phyloP scores from a whole-genome alignment of 2,113 vertebrate genomes.

The Odocoileus hemionus region DNA sequence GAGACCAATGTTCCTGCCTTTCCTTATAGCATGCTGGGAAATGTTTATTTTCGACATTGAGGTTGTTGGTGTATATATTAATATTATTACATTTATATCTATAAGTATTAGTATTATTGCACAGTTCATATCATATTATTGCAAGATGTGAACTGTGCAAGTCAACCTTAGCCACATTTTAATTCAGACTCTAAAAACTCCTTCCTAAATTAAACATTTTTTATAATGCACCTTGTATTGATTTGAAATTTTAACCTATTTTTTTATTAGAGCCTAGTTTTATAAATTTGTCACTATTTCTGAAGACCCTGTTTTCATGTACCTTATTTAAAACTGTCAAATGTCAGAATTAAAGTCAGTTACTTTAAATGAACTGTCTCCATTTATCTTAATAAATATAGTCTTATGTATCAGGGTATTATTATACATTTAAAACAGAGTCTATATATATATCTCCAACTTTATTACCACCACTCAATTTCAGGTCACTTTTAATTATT shows the following conservation, averaged over 20 bases:
- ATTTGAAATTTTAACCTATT: slow-evolving; percentile 9
- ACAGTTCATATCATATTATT: neutral
- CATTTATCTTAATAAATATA: neutral
- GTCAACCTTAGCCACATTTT: neutral
- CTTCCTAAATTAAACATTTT: slow-evolving; percentile 23
- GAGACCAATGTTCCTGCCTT: neutral
- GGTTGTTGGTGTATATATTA: neutral
- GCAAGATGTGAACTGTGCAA: slow-evolving; percentile 1
- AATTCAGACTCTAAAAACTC: neutral
- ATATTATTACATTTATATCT: too few species aligned
- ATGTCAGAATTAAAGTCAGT: neutral
- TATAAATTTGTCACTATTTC: slow-evolving; percentile 11
- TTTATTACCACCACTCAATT: neutral
- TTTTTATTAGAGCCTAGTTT: neutral
- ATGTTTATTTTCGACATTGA: slow-evolving; percentile 1
- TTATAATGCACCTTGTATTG: neutral
- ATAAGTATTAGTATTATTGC: neutral
- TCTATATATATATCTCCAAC: neutral
- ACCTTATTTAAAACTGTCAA: neutral
- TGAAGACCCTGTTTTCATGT: neutral
- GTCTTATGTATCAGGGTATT: neutral
- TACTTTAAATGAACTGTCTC: neutral
- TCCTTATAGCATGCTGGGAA: neutral
- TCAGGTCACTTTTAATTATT: neutral
- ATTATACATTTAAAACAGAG: neutral